Conservation (phyloP, 2,888 invertebrate genomes). For the Torymus aiolomorphi region DNA sequence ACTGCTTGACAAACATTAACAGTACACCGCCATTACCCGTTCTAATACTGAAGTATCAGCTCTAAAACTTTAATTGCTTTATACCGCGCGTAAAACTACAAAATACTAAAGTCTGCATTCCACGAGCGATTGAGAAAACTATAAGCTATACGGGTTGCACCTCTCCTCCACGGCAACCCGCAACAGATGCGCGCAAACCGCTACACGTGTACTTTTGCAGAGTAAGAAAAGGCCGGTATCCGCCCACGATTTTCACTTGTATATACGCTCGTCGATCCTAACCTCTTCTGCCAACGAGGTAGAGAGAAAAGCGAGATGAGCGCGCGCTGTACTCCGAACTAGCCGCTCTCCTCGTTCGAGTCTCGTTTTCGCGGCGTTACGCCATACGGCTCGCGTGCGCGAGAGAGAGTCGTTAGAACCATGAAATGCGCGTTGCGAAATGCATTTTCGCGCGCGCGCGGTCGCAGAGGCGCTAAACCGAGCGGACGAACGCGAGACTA, state of each 20-base stretch:
- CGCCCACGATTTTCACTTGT: constrained; percentile 29
- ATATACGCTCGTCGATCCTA: neutral
- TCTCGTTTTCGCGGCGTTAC: constrained; percentile 34
- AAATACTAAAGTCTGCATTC: neutral
- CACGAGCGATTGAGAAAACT: neutral
- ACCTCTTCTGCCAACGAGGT: neutral
- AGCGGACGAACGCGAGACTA: too few species aligned
- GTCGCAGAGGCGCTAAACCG: neutral
- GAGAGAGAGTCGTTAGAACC: neutral
- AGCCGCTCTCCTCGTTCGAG: neutral
- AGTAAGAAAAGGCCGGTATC: constrained; percentile 23
- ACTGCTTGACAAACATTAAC: too few species aligned
- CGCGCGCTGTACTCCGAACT: neutral
- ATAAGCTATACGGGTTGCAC: too few species aligned
- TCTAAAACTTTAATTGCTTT: neutral
- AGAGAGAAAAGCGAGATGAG: constrained; percentile 15
- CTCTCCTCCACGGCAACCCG: too few species aligned
- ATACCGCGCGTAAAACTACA: neutral
- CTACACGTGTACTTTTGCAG: too few species aligned
- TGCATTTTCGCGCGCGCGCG: constrained; percentile 12
- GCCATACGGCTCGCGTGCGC: neutral
- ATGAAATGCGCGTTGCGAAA: constrained; percentile 38
- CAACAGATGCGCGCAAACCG: too few species aligned
- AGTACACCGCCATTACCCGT: neutral
- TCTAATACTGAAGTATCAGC: too few species aligned